Base-by-base conservation (phyloP, 2,113 vertebrate species). In the Neotragus moschatus region DNA sequence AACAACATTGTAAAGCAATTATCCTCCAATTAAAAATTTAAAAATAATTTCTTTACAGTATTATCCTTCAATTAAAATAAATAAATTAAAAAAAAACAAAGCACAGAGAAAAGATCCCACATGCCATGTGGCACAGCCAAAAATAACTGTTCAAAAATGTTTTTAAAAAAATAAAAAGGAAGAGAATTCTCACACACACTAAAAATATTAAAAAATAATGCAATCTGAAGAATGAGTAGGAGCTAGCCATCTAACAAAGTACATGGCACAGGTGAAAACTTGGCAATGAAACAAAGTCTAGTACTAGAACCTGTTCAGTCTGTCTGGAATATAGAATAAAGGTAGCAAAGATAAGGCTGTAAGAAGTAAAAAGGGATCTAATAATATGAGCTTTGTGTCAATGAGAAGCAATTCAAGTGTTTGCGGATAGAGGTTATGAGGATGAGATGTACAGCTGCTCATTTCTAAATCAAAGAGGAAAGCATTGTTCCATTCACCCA, bases 401-500 rank as follows among this genome's bases (percentile, higher is more conserved):
- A 33, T 25, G 23, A 90, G 85, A 92, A 81, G 33, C 30, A 84
- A 53, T 33, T 87, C 73, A 91, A 36, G 17, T 55, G 60, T 79
- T 93, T 95, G 79, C 60, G 87, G 55, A 82, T n/a, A 36, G 49
- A 86, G 25, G 1, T 73, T 84, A 55, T 95, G n/a, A 96, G 56
- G 49, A 77, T 90, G 82, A 75, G 47, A 89, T 82, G 39, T 86
- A 55, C n/a, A 90, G 28, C 13, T 82, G 33, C 92, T 96, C 21
- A 66, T 92, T 49, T 73, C 81, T 92, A 45, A 36, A n/a, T 60
- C 58, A 95, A 63, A 95, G 87, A 95, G 26, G 73, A 93, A 97
- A 53, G n/a, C 19, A 61, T 91, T 45, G 26, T 47, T 80, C 51
- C 30, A 80, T 36, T 94, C 86, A 90, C 33, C 23, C 47, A 95